These are phyloP conservation scores for Adelphocoris suturalis DNA, from an alignment of 2,888 invertebrate genomes.

Conservation along the genomic window DNA sequence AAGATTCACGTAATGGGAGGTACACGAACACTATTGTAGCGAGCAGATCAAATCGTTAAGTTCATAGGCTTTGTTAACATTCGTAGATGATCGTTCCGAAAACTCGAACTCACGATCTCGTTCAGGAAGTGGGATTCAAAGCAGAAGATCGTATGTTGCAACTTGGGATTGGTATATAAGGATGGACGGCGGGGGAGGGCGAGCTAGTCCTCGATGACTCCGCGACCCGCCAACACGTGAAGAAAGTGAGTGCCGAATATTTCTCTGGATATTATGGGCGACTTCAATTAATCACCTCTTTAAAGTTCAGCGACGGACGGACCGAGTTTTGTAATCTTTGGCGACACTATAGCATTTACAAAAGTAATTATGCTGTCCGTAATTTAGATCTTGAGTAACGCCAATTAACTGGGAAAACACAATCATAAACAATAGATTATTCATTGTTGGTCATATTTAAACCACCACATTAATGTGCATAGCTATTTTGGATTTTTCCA, in stretches of 20 bases:
- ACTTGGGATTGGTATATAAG: conserved; percentile 53
- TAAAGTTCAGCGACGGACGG: neutral
- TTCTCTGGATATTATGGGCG: neutral
- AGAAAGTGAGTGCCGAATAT: conserved; percentile 61
- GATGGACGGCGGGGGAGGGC: conserved; percentile 64
- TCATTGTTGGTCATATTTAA: too few relatives aligned
- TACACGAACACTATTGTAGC: too few relatives aligned
- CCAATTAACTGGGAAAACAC: too few relatives aligned
- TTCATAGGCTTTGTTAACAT: neutral
- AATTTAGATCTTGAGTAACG: too few relatives aligned
- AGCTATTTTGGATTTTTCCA: too few relatives aligned
- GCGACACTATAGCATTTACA: neutral
- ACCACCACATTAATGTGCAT: too few relatives aligned
- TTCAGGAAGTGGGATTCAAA: conserved; percentile 62
- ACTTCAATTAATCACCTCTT: neutral
- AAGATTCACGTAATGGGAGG: too few relatives aligned
- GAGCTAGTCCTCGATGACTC: conserved; percentile 59
- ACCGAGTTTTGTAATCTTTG: neutral
- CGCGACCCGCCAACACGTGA: conserved; percentile 60
- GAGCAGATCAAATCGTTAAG: too few relatives aligned
- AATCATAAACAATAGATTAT: too few relatives aligned
- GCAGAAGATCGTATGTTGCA: conserved; percentile 60
- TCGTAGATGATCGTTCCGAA: neutral
- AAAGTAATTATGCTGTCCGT: too few relatives aligned
- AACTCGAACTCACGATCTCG: conserved; percentile 20